Evolutionary conservation across 2,113 vertebrate species (phyloP).

Genomic region (Microtus ochrogaster): DNA sequence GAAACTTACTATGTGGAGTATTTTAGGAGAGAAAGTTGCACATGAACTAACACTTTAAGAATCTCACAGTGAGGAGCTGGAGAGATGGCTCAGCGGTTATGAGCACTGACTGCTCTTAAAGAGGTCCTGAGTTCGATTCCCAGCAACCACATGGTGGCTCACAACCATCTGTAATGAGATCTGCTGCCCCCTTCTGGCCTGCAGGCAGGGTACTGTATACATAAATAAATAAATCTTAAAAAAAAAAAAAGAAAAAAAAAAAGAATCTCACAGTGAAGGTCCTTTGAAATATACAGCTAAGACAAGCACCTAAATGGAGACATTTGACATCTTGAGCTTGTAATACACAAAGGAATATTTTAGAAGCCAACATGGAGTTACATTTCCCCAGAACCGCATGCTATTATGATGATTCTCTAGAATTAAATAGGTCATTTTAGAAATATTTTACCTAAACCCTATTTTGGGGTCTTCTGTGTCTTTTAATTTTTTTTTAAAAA

Average conservation of each 20-base stretch:
- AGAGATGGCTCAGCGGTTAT: too few species aligned
- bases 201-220: too few species aligned
- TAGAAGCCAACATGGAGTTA: not conserved
- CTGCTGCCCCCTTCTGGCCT: too few species aligned
- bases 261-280: conserved; percentile 32
- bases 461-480: not conserved
- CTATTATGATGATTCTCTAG: conserved; percentile 6
- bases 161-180: too few species aligned
- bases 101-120: too few species aligned
- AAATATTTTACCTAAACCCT: conserved; percentile 40
- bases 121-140: too few species aligned
- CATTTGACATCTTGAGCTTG: not conserved
- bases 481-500: conserved; percentile 11
- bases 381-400: not conserved
- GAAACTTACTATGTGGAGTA: conserved; percentile 17
- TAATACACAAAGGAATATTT: conserved; percentile 30
- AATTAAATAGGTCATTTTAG: not conserved
- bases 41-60: conserved; percentile 40
- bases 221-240: too few species aligned
- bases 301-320: conserved; percentile 10
- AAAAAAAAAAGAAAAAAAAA: too few species aligned
- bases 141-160: too few species aligned
- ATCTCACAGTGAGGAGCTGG: conserved; percentile 29
- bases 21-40: conserved; percentile 39
- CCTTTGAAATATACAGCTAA: conserved; percentile 11